Base-by-base conservation (phyloP, 2,888 invertebrate species). In the Pinctada fucata region DNA sequence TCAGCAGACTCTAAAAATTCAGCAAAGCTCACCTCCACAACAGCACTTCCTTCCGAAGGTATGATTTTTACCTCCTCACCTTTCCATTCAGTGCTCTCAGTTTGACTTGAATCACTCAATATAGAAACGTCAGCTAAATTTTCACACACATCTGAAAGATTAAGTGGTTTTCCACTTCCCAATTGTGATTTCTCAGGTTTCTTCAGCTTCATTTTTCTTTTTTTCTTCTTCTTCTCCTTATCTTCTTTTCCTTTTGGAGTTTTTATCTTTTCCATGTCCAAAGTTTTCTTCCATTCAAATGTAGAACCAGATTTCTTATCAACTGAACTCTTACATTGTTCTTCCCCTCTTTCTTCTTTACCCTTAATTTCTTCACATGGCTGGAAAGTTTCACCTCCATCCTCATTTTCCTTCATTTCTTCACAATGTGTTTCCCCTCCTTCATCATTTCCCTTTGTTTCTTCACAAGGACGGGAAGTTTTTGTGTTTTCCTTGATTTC, bases 61-160 rank as follows among this genome's bases (percentile, higher is more conserved):
- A 1, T 10, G 13, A 10, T 13, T 58, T 58, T 58, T 13, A 10
- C 13, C 58, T 58, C 58, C 13, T 58, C 58, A 10, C 8, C 13
- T 10, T 58, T 58, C 13, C 13, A 10, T 13, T 58, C 58, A 13
- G 8, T 58, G 8, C 58, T 58, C 6, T 58, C 58, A 10, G 8
- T 13, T 13, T 58, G 58, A 58, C 58, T 58, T 10, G 58, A 10
- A 58, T 74, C 74, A 65, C 74, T 74, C 0, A 74, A 31, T n/a
- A 74, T 66, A 3, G 74, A 74, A 10, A 66, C 74, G 66, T 74
- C 74, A 50, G 66, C 66, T 48, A 74, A 31, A 50, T 72, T 67
- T 13, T 72, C 50, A 52, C 51, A 76, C 58, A 76, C 63, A 16
- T 72, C 67, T n/a, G 67, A 77, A 48, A 71, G 52, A 10, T 70